A percentile compares a stretch with the other conserved stretches of the same genome.
Evolutionary conservation across 1,140 invertebrate genomes (phyloP).

Genomic region (Physella acuta): DNA sequence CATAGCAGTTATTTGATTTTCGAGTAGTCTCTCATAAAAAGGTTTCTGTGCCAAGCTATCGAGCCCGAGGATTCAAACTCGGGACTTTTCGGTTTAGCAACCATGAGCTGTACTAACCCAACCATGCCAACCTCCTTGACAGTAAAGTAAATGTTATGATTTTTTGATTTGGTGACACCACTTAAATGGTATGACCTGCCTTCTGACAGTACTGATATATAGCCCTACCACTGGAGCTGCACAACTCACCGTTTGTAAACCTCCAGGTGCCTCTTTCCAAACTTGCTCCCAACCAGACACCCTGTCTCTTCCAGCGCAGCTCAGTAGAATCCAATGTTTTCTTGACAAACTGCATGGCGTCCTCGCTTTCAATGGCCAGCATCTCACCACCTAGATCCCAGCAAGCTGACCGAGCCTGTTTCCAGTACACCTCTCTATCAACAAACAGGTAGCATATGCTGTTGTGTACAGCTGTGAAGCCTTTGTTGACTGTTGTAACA

Average conservation of each 20-base stretch:
- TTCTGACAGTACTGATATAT: no score
- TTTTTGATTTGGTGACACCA: no score
- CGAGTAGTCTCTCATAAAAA: no score
- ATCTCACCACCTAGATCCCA: constrained; percentile 42
- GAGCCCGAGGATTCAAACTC: no score
- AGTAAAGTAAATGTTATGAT: no score
- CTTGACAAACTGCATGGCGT: constrained; percentile 43
- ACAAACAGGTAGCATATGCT: constrained; percentile 43
- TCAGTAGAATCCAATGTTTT: constrained; percentile 33
- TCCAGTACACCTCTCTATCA: constrained; percentile 41
- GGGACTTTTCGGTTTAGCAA: no score
- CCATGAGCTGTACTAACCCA: no score
- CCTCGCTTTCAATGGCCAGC: constrained; percentile 30
- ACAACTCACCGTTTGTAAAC: constrained; percentile 46
- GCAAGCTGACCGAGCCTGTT: constrained; percentile 35
- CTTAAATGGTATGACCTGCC: no score
- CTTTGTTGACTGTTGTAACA: not conserved
- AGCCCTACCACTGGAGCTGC: no score
- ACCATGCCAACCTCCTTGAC: no score
- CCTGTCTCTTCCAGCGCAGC: constrained; percentile 38
- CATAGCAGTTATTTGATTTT: no score
- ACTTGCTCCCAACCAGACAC: constrained; percentile 45
- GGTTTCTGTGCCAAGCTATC: no score
- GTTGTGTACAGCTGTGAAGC: constrained; percentile 17
- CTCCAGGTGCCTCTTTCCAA: constrained; percentile 32